Evolutionary conservation across 2,113 vertebrate genomes (phyloP).

Genomic region (Bungarus multicinctus): DNA sequence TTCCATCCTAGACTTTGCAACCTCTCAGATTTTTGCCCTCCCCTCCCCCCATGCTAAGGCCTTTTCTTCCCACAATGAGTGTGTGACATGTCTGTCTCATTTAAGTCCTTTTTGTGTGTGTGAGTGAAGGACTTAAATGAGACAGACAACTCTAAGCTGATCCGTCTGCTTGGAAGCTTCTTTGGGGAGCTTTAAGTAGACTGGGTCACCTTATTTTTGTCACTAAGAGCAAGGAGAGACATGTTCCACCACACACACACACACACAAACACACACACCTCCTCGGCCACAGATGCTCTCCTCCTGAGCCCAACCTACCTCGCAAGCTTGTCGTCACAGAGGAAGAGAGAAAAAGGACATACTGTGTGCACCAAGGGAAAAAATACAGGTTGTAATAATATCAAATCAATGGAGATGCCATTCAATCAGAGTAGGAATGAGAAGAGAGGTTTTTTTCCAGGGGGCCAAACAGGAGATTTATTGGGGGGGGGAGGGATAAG

Average conservation of each 20-base stretch:
- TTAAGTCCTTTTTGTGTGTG: too few relatives aligned
- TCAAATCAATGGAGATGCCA: background rate
- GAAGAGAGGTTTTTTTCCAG: background rate
- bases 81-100: too few relatives aligned
- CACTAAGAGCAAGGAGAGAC: background rate
- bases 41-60: too few relatives aligned
- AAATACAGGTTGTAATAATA: background rate
- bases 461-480: background rate
- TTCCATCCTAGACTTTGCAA: too few relatives aligned
- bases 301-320: background rate
- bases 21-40: too few relatives aligned
- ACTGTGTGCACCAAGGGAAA: background rate
- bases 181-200: background rate
- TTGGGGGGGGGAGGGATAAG: fast-evolving
- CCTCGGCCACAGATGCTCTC: background rate
- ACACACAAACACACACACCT: too few relatives aligned
- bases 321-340: background rate
- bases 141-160: background rate
- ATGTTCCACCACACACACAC: background rate
- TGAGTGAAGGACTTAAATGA: background rate
- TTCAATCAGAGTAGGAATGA: background rate
- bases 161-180: background rate
- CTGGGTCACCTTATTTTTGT: background rate
- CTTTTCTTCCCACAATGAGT: too few relatives aligned
- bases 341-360: background rate